phyloP scores from a whole-genome alignment of 2,888 invertebrate species.

The Platynereis dumerilii region DNA sequence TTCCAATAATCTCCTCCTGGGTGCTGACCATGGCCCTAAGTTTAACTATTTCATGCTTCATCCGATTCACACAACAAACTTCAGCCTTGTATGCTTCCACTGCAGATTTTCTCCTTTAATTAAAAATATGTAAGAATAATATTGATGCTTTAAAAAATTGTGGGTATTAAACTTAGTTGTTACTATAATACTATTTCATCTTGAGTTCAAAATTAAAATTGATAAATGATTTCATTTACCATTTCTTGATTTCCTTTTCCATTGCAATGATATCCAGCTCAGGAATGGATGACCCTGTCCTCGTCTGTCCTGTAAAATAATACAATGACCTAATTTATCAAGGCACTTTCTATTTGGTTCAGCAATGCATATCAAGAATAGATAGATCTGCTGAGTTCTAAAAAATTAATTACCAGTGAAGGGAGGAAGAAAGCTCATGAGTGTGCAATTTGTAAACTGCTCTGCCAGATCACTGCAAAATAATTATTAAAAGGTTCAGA shows the following conservation, averaged over 20 bases:
- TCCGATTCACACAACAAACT: conserved; percentile 57
- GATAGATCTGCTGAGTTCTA: too few relatives aligned
- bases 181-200: background rate
- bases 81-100: conserved; percentile 62
- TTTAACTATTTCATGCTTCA: conserved; percentile 60
- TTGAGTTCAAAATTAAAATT: background rate
- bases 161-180: background rate
- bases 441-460: conserved; percentile 49
- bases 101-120: conserved; percentile 58
- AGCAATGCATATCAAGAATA: too few relatives aligned
- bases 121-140: background rate
- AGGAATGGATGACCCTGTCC: conserved; percentile 44
- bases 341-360: too few relatives aligned
- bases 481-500: background rate
- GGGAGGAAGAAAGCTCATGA: conserved; percentile 63
- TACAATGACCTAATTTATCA: too few relatives aligned
- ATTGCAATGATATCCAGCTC: conserved; percentile 58
- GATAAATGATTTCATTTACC: conserved; percentile 42
- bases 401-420: conserved; percentile 52
- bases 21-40: conserved; percentile 49
- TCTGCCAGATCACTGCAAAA: conserved; percentile 45
- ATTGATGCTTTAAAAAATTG: conserved; percentile 4
- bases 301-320: conserved; percentile 43
- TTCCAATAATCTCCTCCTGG: conserved; percentile 50
- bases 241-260: conserved; percentile 61